Evolutionary conservation across 2,888 invertebrate species (phyloP).

Genomic region (Rhimphoctona megacephalus): DNA sequence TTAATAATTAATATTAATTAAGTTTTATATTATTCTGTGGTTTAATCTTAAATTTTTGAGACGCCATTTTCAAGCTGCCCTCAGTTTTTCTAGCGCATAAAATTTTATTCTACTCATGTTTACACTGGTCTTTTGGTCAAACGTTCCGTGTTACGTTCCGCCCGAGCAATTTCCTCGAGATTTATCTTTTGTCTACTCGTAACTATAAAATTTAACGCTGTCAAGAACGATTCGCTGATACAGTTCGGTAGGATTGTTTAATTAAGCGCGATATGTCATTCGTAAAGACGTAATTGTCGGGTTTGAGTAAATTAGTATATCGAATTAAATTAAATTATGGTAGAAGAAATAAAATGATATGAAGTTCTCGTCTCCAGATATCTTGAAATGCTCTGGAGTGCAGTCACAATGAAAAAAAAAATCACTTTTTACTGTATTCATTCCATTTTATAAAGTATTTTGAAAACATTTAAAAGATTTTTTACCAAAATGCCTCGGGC

Average conservation of each 20-base stretch:
- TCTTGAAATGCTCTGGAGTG: conserved; percentile 1
- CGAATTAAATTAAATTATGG: conserved; percentile 64
- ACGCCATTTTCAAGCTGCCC: too few relatives aligned
- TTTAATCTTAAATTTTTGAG: too few relatives aligned
- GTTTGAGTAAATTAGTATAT: conserved; percentile 68
- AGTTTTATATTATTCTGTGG: too few relatives aligned
- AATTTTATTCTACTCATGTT: background rate
- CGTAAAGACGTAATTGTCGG: conserved; percentile 55
- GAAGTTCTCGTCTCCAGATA: conserved; percentile 18
- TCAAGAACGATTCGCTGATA: conserved; percentile 50
- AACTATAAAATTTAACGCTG: conserved; percentile 42
- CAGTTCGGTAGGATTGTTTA: conserved; percentile 55
- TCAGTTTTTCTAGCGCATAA: too few relatives aligned
- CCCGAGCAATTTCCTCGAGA: background rate
- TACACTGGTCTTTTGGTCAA: background rate
- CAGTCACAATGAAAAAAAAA: background rate
- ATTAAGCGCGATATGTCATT: conserved; percentile 65
- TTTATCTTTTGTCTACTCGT: background rate
- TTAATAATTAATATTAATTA: background rate
- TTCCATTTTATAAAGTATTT: background rate
- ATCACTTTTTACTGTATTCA: background rate
- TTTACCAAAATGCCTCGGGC: background rate
- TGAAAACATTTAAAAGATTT: too few relatives aligned
- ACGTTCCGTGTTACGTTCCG: background rate
- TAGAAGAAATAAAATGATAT: background rate